Evolutionary conservation across 2,113 vertebrate genomes (phyloP), one percentile per base, ranked within the genome.

Genomic region (Pollimyrus isidori): DNA sequence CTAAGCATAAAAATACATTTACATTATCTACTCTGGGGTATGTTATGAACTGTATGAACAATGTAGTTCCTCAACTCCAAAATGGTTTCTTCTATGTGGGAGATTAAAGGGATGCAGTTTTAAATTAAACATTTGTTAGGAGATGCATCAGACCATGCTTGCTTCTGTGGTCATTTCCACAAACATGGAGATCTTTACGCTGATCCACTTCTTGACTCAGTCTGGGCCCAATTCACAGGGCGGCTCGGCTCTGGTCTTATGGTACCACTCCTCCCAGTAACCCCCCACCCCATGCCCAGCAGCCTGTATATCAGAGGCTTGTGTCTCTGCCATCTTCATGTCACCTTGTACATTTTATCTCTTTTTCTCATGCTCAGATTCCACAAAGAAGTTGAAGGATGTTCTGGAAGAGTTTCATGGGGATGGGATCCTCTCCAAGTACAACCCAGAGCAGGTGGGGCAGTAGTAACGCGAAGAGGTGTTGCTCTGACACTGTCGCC

Each of bases 351-450:
- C 52, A 62, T 62, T 46, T 45, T n/a, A 58, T 11, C 35, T 65
- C 87, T 53, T 45, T 87, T 87, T 65, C 87, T 62, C 21, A 4
- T 92, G 73, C 21, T 42, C 91, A 99, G 98, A 99, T 95, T 98
- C 98, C 88, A 95, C 95, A 7, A 99, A 98, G 95, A 98, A 98
- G 95, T 95, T 99, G 89, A 99, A 98, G 93, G 98, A 99, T 93
- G 97, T 98, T 58, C 94, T 99, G 94, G 94, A 96, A 92, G 97
- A 99, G 93, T 98, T 99, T 93, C 95, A 97, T 0, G 96, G 97
- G 9, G 96, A 97, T 0, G 97, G 97, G 0, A 92, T 97, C 52
- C 96, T 98, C 84, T 96, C 97, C 92, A 97, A 96, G 91, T 98
- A 97, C 94, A 97, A 98, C 87, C 97, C 97, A 0, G 97, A 97